Evolutionary conservation across 2,888 invertebrate genomes (phyloP), one percentile per base, ranked within the genome.

Genomic region (Carcina quercana): DNA sequence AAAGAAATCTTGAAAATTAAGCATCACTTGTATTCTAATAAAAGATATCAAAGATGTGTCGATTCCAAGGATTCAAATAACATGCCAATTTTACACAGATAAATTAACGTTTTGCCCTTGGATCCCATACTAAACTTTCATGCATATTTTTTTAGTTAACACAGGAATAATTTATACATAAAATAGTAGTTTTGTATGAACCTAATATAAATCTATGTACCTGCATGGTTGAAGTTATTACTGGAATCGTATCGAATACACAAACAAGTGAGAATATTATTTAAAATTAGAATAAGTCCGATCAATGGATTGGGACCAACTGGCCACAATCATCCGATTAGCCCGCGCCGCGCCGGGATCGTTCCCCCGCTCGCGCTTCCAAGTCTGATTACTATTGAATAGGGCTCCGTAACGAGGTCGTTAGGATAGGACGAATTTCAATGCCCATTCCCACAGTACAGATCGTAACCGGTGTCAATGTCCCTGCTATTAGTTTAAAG

Each of bases 341-440:
- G 57, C 59, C n/a, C n/a, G n/a, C n/a, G n/a, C n/a, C 52, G 55
- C 48, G 53, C 57, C 57, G 65, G 71, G 65, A 69, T 66, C 58
- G 59, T 62, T 64, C 68, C 70, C 68, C 70, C 60, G n/a, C n/a
- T n/a, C n/a, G n/a, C 67, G 60, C 66, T 64, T 65, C 64, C 48
- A 47, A 44, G 52, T n/a, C n/a, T 63, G 59, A 76, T 76, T 78
- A 75, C 52, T 53, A 59, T 50, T 59, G 53, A 67, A 63, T 66
- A 65, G 62, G 59, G 54, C 60, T 65, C 55, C 43, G 47, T 50
- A 53, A 56, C 50, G 60, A 66, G 60, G 53, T 53, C 54, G 49
- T 64, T 59, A 59, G 55, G 49, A 64, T 59, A 59, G 53, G 47
- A 53, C 42, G 47, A 55, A 53, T 52, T 58, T 51, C 40, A 47